Conservation (phyloP, 2,113 vertebrate species). For the Dascyllus trimaculatus region DNA sequence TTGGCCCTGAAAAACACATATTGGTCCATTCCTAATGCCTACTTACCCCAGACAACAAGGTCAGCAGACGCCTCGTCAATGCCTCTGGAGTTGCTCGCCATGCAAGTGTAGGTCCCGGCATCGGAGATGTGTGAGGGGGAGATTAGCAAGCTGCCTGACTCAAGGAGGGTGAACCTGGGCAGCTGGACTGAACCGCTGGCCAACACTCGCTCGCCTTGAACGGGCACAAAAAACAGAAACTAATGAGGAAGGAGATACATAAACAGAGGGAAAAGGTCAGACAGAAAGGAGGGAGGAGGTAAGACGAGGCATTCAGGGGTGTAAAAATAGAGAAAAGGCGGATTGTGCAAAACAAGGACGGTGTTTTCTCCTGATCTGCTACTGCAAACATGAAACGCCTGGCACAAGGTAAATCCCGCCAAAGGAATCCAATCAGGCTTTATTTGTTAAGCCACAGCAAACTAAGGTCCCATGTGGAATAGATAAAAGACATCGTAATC, state of each 20-base stretch:
- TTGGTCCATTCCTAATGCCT: not conserved
- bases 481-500: slow-evolving; percentile 58
- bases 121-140: slow-evolving; percentile 93
- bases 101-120: slow-evolving; percentile 92
- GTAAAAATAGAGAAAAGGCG: not conserved
- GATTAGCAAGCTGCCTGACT: slow-evolving; percentile 95
- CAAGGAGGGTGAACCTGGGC: slow-evolving; percentile 94
- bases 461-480: slow-evolving; percentile 42
- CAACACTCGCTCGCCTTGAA: slow-evolving; percentile 91
- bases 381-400: slow-evolving; percentile 52
- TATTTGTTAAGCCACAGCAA: slow-evolving; percentile 65
- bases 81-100: slow-evolving; percentile 96
- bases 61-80: slow-evolving; percentile 93
- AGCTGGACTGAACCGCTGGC: slow-evolving; percentile 97
- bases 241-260: not conserved
- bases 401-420: slow-evolving; percentile 43
- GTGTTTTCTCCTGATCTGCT: slow-evolving; percentile 37
- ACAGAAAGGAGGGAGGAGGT: not conserved
- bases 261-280: not conserved
- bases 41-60: slow-evolving; percentile 96
- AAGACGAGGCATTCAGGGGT: not conserved
- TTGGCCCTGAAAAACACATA: no score
- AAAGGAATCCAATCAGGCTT: slow-evolving; percentile 64
- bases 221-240: not conserved
- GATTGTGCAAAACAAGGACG: slow-evolving; percentile 39